Percentiles rank a stretch among this genome's conserved stretches.
These are phyloP conservation scores for Gobio gobio DNA, from an alignment of 2,113 vertebrate genomes.

Conservation along the genomic window DNA sequence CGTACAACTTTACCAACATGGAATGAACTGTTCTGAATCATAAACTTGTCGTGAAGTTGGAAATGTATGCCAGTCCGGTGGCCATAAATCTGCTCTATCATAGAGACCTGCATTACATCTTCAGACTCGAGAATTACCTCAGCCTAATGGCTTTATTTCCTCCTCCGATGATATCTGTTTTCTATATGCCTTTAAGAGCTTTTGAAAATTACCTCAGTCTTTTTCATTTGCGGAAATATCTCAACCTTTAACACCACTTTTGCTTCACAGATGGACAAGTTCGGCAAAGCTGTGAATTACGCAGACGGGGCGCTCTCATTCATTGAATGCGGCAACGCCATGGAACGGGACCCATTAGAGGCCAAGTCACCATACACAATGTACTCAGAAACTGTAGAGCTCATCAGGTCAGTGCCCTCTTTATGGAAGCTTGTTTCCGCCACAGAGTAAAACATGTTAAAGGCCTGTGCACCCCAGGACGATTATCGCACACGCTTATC, in stretches of 20 bases:
- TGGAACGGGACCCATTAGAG: constrained; percentile 96
- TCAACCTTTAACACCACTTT: neutral
- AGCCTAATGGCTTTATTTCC: constrained; percentile 16
- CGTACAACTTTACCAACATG: neutral
- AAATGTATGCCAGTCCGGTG: neutral
- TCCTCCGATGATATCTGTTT: neutral
- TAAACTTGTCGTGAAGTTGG: constrained; percentile 14
- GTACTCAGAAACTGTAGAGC: constrained; percentile 98
- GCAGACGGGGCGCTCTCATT: constrained; percentile 96
- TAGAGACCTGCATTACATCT: neutral
- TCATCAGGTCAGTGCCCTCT: constrained; percentile 87
- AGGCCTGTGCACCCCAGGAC: too few species aligned
- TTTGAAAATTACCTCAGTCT: neutral
- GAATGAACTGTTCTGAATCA: constrained; percentile 9
- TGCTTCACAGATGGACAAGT: constrained; percentile 88
- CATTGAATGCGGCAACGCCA: constrained; percentile 96
- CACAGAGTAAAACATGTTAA: constrained; percentile 34
- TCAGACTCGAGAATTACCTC: neutral
- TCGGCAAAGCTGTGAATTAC: constrained; percentile 97
- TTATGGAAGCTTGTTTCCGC: neutral
- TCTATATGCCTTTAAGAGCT: constrained; percentile 3
- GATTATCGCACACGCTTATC: too few species aligned
- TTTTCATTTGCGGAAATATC: neutral
- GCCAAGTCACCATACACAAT: constrained; percentile 98
- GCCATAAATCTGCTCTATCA: neutral